Base-by-base conservation (phyloP, 2,797 vertebrate species). In the Syngnathus rostellatus region DNA sequence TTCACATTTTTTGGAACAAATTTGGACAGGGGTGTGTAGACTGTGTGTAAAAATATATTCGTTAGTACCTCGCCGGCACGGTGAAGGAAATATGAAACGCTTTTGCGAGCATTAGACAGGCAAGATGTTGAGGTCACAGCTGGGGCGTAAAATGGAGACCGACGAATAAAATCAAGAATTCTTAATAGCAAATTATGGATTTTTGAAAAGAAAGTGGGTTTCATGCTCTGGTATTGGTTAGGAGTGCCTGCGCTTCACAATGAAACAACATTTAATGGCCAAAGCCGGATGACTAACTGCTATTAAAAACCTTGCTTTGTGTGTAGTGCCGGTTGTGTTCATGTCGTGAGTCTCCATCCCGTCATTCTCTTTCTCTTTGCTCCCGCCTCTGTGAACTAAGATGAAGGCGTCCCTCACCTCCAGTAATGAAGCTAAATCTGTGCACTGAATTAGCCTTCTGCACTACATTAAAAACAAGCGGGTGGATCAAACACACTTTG, bases 281-380 rank as follows among this genome's bases (percentile, higher is more conserved):
- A 65, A 80, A 87, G 86, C 86, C 87, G 85, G 86, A 89, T 82
- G 88, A 89, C 88, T 81, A 89, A 89, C 87, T 89, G 85, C 90
- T 89, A 90, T 91, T 90, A 90, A 89, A 54, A 88, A 84, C 69
- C 79, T 87, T 81, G 81, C 84, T 77, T 83, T 74, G 73, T 66
- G 66, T 77, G 73, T 12, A n/a, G 68, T 72, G 72, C 81, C 72
- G 76, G 72, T 74, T 82, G 75, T 79, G 76, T 70, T 73, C 83
- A 86, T 69, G 71, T 37, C 45, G 3, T 25, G 73, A 81, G 83
- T 70, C 78, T 85, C 73, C 72, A 76, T 68, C 66, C 40, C 38
- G 31, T 31, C 31, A 31, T 31, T 31, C 63, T 10, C 64, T 64
- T 75, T 69, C 65, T 65, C 71, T 85, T 82, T 73, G 66, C 79